These are phyloP conservation scores for Sebastes cheni DNA, from an alignment of 2,797 vertebrate genomes.

Conservation along the genomic window DNA sequence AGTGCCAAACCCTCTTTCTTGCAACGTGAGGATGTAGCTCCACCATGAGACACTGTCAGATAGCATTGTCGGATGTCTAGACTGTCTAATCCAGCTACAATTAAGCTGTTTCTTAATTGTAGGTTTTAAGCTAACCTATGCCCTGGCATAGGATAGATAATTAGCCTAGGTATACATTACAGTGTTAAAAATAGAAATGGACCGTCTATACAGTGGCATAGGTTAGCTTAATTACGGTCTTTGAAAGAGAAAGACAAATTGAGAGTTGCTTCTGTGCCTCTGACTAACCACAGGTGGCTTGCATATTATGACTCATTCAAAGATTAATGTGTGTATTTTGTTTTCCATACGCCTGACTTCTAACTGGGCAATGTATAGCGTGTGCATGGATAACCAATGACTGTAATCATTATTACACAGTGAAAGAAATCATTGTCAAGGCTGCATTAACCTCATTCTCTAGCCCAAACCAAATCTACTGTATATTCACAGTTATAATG, in stretches of 20 bases:
- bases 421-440: slow-evolving; percentile 65
- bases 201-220: slow-evolving; percentile 56
- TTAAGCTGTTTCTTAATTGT: slow-evolving; percentile 77
- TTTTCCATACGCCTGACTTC: slow-evolving; percentile 59
- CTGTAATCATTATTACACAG: slow-evolving; percentile 33
- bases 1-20: slow-evolving; percentile 31
- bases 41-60: slow-evolving; percentile 29
- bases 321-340: slow-evolving; percentile 50
- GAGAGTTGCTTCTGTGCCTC: slow-evolving; percentile 77
- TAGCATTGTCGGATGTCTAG: slow-evolving; percentile 48
- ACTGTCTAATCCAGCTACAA: slow-evolving; percentile 65
- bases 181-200: slow-evolving; percentile 51
- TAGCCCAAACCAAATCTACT: slow-evolving; percentile 4
- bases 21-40: slow-evolving; percentile 28
- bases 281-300: slow-evolving; percentile 76
- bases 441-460: slow-evolving; percentile 51
- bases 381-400: slow-evolving; percentile 68
- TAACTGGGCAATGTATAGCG: slow-evolving; percentile 48
- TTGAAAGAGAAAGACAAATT: slow-evolving; percentile 59
- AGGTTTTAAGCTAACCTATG: slow-evolving; percentile 77
- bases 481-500: slow-evolving; percentile 17
- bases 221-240: slow-evolving; percentile 75
- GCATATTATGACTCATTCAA: slow-evolving; percentile 65
- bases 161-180: slow-evolving; percentile 35
- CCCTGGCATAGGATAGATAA: slow-evolving; percentile 61